Evolutionary conservation across 2,888 invertebrate species (phyloP).

Genomic region (Diloba caeruleocephala): DNA sequence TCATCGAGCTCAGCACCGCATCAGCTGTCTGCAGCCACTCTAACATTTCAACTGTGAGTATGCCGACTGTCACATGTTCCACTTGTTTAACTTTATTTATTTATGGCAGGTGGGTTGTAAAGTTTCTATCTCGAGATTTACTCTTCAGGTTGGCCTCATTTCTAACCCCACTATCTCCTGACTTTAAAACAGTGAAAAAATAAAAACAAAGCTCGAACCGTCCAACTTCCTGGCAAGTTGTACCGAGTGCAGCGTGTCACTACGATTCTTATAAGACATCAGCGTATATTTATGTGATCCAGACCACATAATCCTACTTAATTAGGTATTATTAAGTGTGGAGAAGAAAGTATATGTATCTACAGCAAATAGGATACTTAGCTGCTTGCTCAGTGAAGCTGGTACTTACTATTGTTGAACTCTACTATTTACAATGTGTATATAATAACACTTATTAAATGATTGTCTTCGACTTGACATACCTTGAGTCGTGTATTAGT

Average conservation of each 20-base stretch:
- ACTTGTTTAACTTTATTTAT: slow-evolving; percentile 26
- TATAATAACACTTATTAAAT: slow-evolving; percentile 20
- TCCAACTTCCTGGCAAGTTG: slow-evolving; percentile 10
- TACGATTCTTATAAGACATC: slow-evolving; percentile 27
- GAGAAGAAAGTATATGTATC: slow-evolving; percentile 39
- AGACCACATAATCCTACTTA: slow-evolving; percentile 47
- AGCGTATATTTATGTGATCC: slow-evolving; percentile 43
- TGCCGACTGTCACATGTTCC: slow-evolving; percentile 45
- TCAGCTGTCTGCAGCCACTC: slow-evolving; percentile 50
- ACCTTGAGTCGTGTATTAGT: too few relatives aligned
- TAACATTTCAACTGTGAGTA: slow-evolving; percentile 71
- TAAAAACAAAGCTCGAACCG: background rate
- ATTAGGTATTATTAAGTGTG: slow-evolving; percentile 45
- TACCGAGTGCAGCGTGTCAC: slow-evolving; percentile 15
- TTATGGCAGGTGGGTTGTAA: slow-evolving; percentile 26
- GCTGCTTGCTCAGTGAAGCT: slow-evolving; percentile 42
- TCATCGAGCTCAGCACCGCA: slow-evolving; percentile 57
- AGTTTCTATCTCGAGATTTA: slow-evolving; percentile 12
- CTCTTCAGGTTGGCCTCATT: background rate
- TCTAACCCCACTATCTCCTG: background rate
- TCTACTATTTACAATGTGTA: slow-evolving; percentile 29
- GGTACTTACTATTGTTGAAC: slow-evolving; percentile 36
- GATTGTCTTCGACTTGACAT: background rate
- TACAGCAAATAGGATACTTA: slow-evolving; percentile 39
- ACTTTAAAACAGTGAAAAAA: slow-evolving; percentile 1